Evolutionary conservation across 2,113 vertebrate species (phyloP), one percentile per base, ranked within the genome.

Genomic region (Odontesthes bonariensis): DNA sequence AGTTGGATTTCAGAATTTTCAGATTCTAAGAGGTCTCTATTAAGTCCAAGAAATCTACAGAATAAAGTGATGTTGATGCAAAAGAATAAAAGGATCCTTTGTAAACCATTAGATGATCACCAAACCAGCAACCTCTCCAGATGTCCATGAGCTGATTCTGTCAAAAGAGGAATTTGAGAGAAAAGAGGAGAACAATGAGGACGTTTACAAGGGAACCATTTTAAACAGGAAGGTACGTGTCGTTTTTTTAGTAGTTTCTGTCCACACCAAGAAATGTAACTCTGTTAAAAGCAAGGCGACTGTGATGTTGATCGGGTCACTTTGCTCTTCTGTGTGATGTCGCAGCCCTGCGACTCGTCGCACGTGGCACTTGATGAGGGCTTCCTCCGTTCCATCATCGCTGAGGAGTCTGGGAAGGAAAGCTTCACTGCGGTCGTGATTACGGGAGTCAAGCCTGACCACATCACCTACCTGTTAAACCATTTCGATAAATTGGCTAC

Each of bases 151-250:
- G 55, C 93, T 99, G 87, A 33, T 96, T 13, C 90, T 99, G 81
- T 98, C 97, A 59, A 96, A 98, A 92, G 95, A 97, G 42, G 96
- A 96, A 65, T 99, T 99, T 95, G 93, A 97, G 90, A 95, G 90
- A 77, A 99, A 96, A 79, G 97, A 96, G 80, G 95, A 88, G 83
- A 96, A 97, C 64, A 96, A 94, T 77, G 95, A 97, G 66, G 90
- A 95, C 8, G 94, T 98, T 86, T 99, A 96, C 75, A 94, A 88
- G 0, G 94, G 94, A 5, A 92, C 79, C 77, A 98, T 99, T 83
- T 91, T 40, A 75, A 97, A 97, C 87, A 94, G 98, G 79, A 96
- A 96, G 96, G 98, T 97, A 92, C 82, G 42, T 17, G 0, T 14
- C 5, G 3, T 16, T 14, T 44, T 42, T 65, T 35, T 35, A 4